phyloP scores from a whole-genome alignment of 2,888 invertebrate species.

The Drosophila greeni region DNA sequence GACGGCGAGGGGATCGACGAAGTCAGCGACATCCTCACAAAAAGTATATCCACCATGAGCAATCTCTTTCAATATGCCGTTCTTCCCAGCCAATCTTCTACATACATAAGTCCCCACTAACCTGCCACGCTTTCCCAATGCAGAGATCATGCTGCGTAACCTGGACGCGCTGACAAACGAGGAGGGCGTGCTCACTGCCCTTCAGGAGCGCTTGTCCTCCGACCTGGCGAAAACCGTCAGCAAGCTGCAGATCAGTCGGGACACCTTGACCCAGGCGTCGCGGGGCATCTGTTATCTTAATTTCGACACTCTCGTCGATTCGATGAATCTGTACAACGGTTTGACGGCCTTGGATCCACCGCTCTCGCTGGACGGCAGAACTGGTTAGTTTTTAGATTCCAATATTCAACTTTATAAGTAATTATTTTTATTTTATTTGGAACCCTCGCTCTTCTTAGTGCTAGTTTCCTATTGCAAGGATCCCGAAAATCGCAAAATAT shows the following conservation, averaged over 20 bases:
- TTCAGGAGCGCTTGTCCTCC: slow-evolving; percentile 86
- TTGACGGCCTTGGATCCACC: slow-evolving; percentile 81
- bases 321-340: slow-evolving; percentile 87
- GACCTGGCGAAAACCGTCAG: slow-evolving; percentile 87
- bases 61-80: slow-evolving; percentile 29
- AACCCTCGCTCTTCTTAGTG: slow-evolving; percentile 53
- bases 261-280: slow-evolving; percentile 90
- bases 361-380: slow-evolving; percentile 79
- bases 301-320: slow-evolving; percentile 90
- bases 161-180: slow-evolving; percentile 96
- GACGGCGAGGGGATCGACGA: slow-evolving; percentile 91
- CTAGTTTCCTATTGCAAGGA: slow-evolving; percentile 79
- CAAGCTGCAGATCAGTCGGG: slow-evolving; percentile 91
- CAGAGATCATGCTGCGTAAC: slow-evolving; percentile 90
- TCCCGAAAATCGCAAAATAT: slow-evolving; percentile 71
- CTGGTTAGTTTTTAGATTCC: slow-evolving; percentile 61
- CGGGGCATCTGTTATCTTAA: slow-evolving; percentile 89
- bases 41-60: slow-evolving; percentile 81
- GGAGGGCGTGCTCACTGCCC: slow-evolving; percentile 90
- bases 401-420: not conserved
- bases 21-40: slow-evolving; percentile 89
- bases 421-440: not conserved
- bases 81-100: slow-evolving; percentile 25
- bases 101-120: slow-evolving; percentile 14
- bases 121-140: slow-evolving; percentile 62